Conservation (phyloP, 2,113 vertebrate genomes). For the Fregetta grallaria region DNA sequence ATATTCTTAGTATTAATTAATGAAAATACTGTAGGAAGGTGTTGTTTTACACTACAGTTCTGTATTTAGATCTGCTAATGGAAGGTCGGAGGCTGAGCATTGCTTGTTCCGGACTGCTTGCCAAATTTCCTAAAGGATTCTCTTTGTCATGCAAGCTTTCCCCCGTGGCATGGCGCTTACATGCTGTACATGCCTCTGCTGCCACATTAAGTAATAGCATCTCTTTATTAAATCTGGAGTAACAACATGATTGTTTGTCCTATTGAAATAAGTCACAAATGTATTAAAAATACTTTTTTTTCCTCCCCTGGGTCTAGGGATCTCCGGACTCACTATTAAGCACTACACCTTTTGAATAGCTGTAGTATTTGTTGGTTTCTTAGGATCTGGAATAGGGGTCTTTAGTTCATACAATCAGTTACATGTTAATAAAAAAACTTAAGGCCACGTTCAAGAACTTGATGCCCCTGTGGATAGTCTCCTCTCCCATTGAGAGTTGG, state of each 20-base stretch:
- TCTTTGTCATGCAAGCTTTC: constrained; percentile 29
- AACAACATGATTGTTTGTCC: not conserved
- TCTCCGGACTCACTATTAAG: not conserved
- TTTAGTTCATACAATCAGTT: not conserved
- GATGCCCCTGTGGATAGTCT: not conserved
- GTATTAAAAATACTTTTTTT: not conserved
- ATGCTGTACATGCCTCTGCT: not conserved
- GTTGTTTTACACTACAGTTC: constrained; percentile 19
- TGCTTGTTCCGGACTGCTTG: constrained; percentile 31
- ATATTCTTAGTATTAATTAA: not conserved
- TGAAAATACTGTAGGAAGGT: not conserved
- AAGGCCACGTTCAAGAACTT: not conserved
- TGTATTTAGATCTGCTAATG: constrained; percentile 58
- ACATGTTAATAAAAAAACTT: not conserved
- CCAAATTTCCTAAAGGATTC: constrained; percentile 59
- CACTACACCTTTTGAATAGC: not conserved
- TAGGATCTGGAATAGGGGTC: not conserved
- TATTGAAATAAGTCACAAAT: not conserved
- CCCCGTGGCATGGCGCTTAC: not conserved
- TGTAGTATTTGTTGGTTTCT: not conserved
- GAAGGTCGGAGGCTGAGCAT: constrained; percentile 16
- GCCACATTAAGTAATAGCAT: constrained; percentile 4
- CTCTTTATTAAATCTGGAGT: not conserved
- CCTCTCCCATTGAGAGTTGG: not conserved
- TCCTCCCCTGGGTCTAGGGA: not conserved